phyloP scores from a whole-genome alignment of 2,888 invertebrate species.

The Drosophila vallismaia region DNA sequence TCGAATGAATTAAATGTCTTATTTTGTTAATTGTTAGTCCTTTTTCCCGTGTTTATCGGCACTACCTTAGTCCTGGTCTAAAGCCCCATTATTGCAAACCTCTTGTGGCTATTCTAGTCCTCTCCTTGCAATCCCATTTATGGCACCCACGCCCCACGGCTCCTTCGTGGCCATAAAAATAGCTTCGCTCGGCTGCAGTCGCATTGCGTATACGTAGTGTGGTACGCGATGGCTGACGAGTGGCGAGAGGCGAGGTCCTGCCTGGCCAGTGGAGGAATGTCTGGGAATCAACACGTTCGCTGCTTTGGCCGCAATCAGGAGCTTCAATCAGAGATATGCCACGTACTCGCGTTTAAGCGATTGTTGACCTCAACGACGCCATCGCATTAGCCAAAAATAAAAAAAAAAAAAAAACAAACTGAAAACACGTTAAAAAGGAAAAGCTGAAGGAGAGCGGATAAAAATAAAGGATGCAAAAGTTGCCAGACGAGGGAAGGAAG shows the following conservation, averaged over 20 bases:
- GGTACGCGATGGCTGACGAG: neutral
- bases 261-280: neutral
- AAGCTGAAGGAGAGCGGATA: slow-evolving; percentile 18
- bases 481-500: neutral
- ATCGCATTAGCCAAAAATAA: slow-evolving; percentile 31
- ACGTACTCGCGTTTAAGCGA: slow-evolving; percentile 68
- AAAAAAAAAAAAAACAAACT: slow-evolving; percentile 10
- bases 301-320: slow-evolving; percentile 57
- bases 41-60: neutral
- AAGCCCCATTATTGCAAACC: slow-evolving; percentile 11
- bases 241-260: too few relatives aligned
- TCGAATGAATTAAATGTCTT: too few relatives aligned
- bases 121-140: slow-evolving; percentile 21
- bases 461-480: slow-evolving; percentile 21
- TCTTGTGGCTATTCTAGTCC: neutral
- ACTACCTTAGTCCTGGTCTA: neutral
- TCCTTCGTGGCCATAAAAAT: neutral
- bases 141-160: slow-evolving; percentile 27
- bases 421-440: slow-evolving; percentile 2
- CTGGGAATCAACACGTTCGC: slow-evolving; percentile 62
- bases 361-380: slow-evolving; percentile 70
- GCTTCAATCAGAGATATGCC: slow-evolving; percentile 73
- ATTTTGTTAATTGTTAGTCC: slow-evolving; percentile 2
- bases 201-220: slow-evolving; percentile 48
- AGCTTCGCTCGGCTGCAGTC: slow-evolving; percentile 30